phyloP scores from a whole-genome alignment of 1,140 invertebrate species.

The Papilio aristodemus region DNA sequence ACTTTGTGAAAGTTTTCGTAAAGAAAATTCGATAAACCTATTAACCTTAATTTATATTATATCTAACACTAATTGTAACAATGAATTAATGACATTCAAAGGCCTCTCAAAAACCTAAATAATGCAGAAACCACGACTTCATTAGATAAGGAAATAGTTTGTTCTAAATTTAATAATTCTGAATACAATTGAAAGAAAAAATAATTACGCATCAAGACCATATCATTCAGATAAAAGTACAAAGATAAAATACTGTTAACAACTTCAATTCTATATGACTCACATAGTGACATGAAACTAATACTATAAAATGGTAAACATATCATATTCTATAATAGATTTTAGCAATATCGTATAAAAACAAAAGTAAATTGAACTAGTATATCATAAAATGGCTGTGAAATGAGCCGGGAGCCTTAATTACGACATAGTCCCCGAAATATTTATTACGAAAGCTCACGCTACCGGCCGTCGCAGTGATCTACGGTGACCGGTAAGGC shows the following conservation, averaged over 20 bases:
- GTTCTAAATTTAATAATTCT: not conserved
- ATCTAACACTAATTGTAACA: not conserved
- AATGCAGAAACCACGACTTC: not conserved
- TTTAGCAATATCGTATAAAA: too few relatives aligned
- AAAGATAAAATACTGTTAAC: too few relatives aligned
- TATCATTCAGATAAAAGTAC: not conserved
- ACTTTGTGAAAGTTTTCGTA: constrained; percentile 3
- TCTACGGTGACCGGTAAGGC: not conserved
- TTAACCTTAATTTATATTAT: not conserved
- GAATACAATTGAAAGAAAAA: not conserved
- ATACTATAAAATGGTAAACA: too few relatives aligned
- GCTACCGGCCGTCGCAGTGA: not conserved
- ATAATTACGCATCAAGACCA: not conserved
- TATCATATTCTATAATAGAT: too few relatives aligned
- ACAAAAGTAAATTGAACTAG: too few relatives aligned
- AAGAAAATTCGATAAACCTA: not conserved
- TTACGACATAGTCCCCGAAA: constrained; percentile 9
- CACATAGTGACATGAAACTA: too few relatives aligned
- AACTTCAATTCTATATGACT: too few relatives aligned
- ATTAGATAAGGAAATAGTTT: not conserved
- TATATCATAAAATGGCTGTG: not conserved
- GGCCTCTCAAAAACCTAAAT: not conserved
- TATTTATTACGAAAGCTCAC: constrained; percentile 21
- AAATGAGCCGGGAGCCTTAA: not conserved
- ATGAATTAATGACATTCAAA: not conserved